Evolutionary conservation across 92 coral and sea anemone species (phyloP).

Genomic region (Zoanthus gigantus): DNA sequence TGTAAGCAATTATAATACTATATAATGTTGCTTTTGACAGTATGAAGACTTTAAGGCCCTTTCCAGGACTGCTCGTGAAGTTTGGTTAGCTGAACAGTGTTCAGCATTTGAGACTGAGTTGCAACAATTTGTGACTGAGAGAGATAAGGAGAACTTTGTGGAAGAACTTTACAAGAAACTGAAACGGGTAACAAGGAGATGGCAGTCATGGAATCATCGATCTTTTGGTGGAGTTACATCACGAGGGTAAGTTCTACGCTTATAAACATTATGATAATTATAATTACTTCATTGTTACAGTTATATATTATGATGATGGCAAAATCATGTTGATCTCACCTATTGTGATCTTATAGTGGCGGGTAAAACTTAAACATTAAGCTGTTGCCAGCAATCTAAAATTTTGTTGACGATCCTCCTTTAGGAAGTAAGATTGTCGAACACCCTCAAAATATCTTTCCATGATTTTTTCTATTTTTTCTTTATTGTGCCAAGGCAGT

Average conservation of each 20-base stretch:
- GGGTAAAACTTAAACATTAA: too few relatives aligned
- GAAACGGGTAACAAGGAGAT: constrained; percentile 90
- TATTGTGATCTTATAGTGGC: too few relatives aligned
- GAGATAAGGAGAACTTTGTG: constrained; percentile 80
- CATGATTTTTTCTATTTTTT: too few relatives aligned
- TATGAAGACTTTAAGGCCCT: constrained; percentile 88
- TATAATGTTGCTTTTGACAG: constrained; percentile 34
- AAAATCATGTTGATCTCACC: too few relatives aligned
- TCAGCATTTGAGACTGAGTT: constrained; percentile 91
- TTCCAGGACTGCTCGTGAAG: constrained; percentile 93
- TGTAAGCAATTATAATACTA: background rate
- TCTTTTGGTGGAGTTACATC: constrained; percentile 96
- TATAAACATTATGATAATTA: background rate
- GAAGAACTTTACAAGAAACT: constrained; percentile 93
- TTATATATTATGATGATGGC: too few relatives aligned
- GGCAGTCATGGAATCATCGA: constrained; percentile 99
- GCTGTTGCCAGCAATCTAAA: too few relatives aligned
- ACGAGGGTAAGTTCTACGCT: constrained; percentile 76
- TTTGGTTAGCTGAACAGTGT: constrained; percentile 97
- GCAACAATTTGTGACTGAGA: constrained; percentile 62
- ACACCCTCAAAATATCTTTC: too few relatives aligned
- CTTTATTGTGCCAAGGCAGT: too few relatives aligned
- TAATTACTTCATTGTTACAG: too few relatives aligned
- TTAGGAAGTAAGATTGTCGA: too few relatives aligned
- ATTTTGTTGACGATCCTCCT: too few relatives aligned